A percentile compares a stretch with the other conserved stretches of the same genome.
phyloP scores from a whole-genome alignment of 2,888 invertebrate genomes.

The Cylloceria caligata region DNA sequence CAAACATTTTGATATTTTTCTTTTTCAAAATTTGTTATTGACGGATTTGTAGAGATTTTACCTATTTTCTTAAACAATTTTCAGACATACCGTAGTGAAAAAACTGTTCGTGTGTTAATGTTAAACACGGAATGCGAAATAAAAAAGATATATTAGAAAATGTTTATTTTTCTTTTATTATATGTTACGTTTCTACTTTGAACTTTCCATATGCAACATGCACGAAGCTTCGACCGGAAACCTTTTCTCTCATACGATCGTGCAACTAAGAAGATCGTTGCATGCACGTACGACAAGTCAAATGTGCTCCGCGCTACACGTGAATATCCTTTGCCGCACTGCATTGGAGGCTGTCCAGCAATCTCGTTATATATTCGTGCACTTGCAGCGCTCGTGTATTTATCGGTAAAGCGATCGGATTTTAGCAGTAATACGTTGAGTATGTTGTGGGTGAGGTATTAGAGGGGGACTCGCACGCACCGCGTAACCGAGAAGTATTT shows the following conservation, averaged over 20 bases:
- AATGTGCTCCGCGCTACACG: slow-evolving; percentile 22
- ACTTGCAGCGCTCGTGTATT: slow-evolving; percentile 27
- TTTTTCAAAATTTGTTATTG: too few relatives aligned
- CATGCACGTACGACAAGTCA: slow-evolving; percentile 39
- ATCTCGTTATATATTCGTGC: slow-evolving; percentile 8
- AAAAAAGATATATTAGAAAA: neutral
- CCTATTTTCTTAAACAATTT: too few relatives aligned
- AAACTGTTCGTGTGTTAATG: neutral
- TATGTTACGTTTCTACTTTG: neutral
- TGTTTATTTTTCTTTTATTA: neutral
- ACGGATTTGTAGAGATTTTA: too few relatives aligned
- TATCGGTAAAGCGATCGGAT: slow-evolving; percentile 48
- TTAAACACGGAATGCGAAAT: neutral
- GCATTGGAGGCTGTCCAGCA: neutral
- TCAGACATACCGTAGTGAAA: too few relatives aligned
- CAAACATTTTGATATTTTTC: too few relatives aligned
- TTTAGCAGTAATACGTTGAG: slow-evolving; percentile 37
- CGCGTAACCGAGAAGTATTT: slow-evolving; percentile 53
- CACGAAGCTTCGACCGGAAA: slow-evolving; percentile 23
- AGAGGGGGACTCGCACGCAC: slow-evolving; percentile 37
- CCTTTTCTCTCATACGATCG: slow-evolving; percentile 34
- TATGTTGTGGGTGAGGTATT: slow-evolving; percentile 28
- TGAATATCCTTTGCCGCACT: slow-evolving; percentile 20
- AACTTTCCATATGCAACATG: neutral
- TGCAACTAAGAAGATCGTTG: slow-evolving; percentile 28